Percentiles rank a stretch among this genome's conserved stretches.
phyloP scores from a whole-genome alignment of 2,113 vertebrate genomes.

The Oncorhynchus clarkii region DNA sequence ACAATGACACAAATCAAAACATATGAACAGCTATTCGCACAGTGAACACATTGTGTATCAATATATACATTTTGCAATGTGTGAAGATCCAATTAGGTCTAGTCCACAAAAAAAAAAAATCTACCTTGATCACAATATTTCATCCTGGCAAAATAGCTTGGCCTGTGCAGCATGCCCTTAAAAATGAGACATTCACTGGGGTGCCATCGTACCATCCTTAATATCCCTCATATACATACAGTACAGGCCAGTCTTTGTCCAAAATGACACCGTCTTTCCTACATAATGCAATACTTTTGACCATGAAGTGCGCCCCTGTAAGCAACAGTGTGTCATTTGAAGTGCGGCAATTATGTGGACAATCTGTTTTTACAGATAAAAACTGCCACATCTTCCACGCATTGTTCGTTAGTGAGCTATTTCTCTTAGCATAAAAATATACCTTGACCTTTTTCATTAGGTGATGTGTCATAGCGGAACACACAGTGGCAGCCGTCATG shows the following conservation, averaged over 20 bases:
- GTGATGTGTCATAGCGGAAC: constrained; percentile 47
- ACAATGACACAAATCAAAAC: no score
- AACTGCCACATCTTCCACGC: constrained; percentile 15
- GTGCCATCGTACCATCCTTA: neutral
- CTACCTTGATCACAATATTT: neutral
- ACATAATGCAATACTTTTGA: no score
- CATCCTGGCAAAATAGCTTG: neutral
- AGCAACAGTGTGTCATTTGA: no score
- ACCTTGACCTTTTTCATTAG: constrained; percentile 46
- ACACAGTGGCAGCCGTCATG: constrained; percentile 12
- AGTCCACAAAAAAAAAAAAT: neutral
- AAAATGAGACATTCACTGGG: neutral
- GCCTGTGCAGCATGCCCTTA: neutral
- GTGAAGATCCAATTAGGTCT: neutral
- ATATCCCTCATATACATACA: neutral
- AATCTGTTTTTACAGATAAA: neutral
- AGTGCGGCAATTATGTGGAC: neutral
- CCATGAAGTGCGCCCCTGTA: neutral
- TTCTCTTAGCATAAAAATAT: constrained; percentile 36
- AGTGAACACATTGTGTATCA: no score
- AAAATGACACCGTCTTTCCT: no score
- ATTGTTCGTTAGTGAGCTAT: constrained; percentile 28
- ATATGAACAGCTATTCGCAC: no score
- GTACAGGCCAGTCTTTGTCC: no score
- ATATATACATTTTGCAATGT: neutral